phyloP scores from a whole-genome alignment of 1,140 invertebrate genomes.

The Gryon sp. region DNA sequence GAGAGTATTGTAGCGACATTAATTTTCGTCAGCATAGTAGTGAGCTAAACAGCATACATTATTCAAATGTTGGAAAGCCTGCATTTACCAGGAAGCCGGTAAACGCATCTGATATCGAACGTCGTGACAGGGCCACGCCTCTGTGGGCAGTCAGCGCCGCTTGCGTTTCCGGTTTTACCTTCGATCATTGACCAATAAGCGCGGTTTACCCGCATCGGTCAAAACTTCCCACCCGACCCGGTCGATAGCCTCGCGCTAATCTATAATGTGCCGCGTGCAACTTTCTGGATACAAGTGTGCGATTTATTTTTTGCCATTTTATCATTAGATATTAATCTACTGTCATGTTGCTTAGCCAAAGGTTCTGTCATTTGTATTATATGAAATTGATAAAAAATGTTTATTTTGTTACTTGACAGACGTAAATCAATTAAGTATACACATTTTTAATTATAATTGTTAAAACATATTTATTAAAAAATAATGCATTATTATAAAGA shows the following conservation, averaged over 20 bases:
- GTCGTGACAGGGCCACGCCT: constrained; percentile 61
- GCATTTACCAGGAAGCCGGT: constrained; percentile 58
- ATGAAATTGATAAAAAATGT: too few relatives aligned
- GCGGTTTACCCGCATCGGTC: constrained; percentile 59
- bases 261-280: constrained; percentile 12
- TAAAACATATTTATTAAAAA: too few relatives aligned
- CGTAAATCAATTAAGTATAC: too few relatives aligned
- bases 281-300: constrained; percentile 37
- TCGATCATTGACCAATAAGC: constrained; percentile 64
- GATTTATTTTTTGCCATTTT: constrained; percentile 6
- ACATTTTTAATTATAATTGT: too few relatives aligned
- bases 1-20: constrained; percentile 27
- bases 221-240: constrained; percentile 55
- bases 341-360: too few relatives aligned
- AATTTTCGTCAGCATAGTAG: constrained; percentile 34
- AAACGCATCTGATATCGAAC: constrained; percentile 66
- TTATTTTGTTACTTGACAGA: too few relatives aligned
- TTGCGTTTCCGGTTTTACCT: constrained; percentile 65
- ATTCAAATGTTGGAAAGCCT: constrained; percentile 59
- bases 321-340: constrained; percentile 24
- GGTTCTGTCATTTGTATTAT: too few relatives aligned
- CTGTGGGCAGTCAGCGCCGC: constrained; percentile 59
- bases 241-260: constrained; percentile 50
- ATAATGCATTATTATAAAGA: too few relatives aligned
- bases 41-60: constrained; percentile 61